Evolutionary conservation across 2,797 vertebrate genomes (phyloP).

Genomic region (Chlorospingus semifuscus): DNA sequence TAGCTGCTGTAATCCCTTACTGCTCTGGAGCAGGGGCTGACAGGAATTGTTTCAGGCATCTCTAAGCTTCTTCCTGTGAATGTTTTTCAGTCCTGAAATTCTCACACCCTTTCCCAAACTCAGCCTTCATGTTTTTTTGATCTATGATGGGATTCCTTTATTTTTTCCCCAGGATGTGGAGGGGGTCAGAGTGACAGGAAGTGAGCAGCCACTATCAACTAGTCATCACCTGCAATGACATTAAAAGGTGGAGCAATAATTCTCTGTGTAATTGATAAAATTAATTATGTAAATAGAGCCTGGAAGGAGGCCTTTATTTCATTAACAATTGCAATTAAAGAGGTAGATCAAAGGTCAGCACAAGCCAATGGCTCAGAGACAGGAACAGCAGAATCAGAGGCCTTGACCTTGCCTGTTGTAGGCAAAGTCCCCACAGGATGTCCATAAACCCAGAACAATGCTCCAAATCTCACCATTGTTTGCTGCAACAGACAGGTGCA

Average conservation of each 20-base stretch:
- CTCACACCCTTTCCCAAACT: conserved; percentile 39
- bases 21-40: neutral
- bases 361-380: neutral
- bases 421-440: conserved; percentile 35
- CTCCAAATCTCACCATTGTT: conserved; percentile 13
- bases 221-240: neutral
- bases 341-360: conserved; percentile 1
- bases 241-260: neutral
- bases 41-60: neutral
- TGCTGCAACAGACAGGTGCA: conserved; percentile 33
- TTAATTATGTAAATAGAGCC: neutral
- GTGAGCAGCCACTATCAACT: neutral
- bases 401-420: conserved; percentile 12
- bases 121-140: conserved; percentile 2
- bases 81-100: conserved; percentile 16
- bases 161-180: conserved; percentile 37
- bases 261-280: neutral
- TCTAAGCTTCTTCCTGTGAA: conserved; percentile 18
- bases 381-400: neutral
- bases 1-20: neutral
- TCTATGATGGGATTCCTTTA: conserved; percentile 8
- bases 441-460: conserved; percentile 43
- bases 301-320: neutral
- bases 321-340: neutral
- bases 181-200: conserved; percentile 25